Percentiles rank a stretch among this genome's conserved stretches.
phyloP scores from a whole-genome alignment of 1,140 invertebrate species.

The Stratiolaelaps scimitus region DNA sequence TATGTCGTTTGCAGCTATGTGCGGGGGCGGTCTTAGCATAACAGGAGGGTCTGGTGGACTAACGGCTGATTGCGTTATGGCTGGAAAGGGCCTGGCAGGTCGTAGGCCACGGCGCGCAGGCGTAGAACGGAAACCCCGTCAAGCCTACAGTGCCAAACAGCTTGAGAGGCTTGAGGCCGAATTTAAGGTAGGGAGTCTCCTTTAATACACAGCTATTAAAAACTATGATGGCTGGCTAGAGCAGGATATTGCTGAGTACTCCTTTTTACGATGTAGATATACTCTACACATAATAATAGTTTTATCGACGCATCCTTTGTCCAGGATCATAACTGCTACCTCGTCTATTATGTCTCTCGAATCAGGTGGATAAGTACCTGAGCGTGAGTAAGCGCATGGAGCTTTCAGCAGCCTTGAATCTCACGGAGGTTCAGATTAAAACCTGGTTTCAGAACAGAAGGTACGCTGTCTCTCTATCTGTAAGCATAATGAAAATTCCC shows the following conservation, averaged over 20 bases:
- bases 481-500: slow-evolving; percentile 21
- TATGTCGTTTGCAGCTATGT: too few species aligned
- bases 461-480: too few species aligned
- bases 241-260: slow-evolving; percentile 2
- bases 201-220: not conserved
- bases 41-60: too few species aligned
- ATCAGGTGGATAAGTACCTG: slow-evolving; percentile 77
- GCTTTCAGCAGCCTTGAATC: slow-evolving; percentile 65
- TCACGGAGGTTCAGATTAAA: slow-evolving; percentile 93
- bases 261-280: not conserved
- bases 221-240: not conserved
- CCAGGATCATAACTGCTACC: slow-evolving; percentile 3
- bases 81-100: slow-evolving; percentile 42
- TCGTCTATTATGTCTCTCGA: slow-evolving; percentile 30
- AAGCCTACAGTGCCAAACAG: slow-evolving; percentile 87
- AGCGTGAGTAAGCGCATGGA: slow-evolving; percentile 89
- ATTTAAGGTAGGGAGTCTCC: slow-evolving; percentile 57
- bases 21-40: too few species aligned
- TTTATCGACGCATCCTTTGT: not conserved
- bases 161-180: slow-evolving; percentile 75
- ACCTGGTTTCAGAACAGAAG: slow-evolving; percentile 89
- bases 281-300: too few species aligned
- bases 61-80: too few species aligned
- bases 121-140: slow-evolving; percentile 77
- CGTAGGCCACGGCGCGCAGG: slow-evolving; percentile 66